Base-by-base conservation (phyloP, 2,888 invertebrate species). In the Lithophane ornitopus region DNA sequence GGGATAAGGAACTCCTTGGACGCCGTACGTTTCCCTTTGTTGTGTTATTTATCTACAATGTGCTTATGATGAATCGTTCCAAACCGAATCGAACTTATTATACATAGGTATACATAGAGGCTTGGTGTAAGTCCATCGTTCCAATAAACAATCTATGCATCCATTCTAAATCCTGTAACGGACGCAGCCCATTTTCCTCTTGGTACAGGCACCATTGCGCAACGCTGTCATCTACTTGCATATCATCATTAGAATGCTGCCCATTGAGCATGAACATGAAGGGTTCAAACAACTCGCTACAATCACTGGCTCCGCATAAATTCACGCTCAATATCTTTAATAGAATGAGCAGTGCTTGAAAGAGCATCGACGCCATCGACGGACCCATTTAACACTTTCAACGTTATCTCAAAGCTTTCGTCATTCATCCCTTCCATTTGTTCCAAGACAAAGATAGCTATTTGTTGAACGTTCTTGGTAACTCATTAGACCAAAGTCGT, bases 211-310 rank as follows among this genome's bases (percentile, higher is more conserved):
- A 66, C 63, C 67, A 70, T 81, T 80, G 67, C 68, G 56, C 65
- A 69, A 84, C 68, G 49, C 56, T 58, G 56, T 41, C 61, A 62
- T 80, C 58, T 84, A 67, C 81, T 85, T 74, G 74, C 74, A 81
- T 74, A 81, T 80, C 62, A 84, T 70, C 65, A 84, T 81, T 74
- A 80, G 56, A 52, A 74, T 61, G 75, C 81, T 85, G 81, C 56
- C 59, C 75, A 68, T 81, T 82, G 70, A 81, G 59, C 81, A 74
- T 74, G 67, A 81, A 81, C 85, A 44, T 58, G 81, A 59, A 74
- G 85, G 85, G 85, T 85, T 81, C 85, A 85, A 74, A 61, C 62
- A 80, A 84, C 81, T 85, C 54, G 63, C 68, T 69, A 74, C 81
- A 70, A 85, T 70, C 70, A 74, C 81, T 68, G 72, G 58, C 68